A percentile compares a stretch with the other conserved stretches of the same genome.
These are phyloP conservation scores for Phataginus tetradactyla DNA, from an alignment of 2,797 vertebrate species.

Conservation along the genomic window DNA sequence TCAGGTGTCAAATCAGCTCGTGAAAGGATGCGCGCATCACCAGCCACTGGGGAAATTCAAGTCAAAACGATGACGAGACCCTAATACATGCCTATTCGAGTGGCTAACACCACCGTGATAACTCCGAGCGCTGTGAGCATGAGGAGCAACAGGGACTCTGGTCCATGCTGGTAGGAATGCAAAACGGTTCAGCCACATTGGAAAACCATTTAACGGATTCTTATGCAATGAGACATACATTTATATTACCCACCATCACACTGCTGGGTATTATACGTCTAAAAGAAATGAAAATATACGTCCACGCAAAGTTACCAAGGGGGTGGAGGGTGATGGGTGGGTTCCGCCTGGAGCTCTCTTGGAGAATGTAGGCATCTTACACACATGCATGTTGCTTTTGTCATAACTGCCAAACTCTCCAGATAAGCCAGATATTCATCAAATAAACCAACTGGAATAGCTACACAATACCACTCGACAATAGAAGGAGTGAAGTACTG, in stretches of 20 bases:
- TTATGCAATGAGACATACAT: not conserved
- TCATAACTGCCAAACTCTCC: too few relatives aligned
- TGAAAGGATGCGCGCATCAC: rapidly evolving
- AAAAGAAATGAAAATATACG: rapidly evolving
- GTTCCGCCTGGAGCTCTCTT: too few relatives aligned
- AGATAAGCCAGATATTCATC: not conserved
- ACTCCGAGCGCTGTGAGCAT: rapidly evolving
- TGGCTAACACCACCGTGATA: too few relatives aligned
- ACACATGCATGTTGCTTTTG: rapidly evolving
- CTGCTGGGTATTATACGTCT: not conserved
- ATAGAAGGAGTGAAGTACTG: rapidly evolving
- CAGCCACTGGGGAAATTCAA: not conserved
- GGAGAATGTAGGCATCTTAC: too few relatives aligned
- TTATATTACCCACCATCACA: rapidly evolving
- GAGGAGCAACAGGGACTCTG: rapidly evolving
- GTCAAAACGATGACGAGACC: rapidly evolving
- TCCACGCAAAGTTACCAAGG: not conserved
- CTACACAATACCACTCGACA: rapidly evolving
- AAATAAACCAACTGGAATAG: rapidly evolving
- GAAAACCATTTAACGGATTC: rapidly evolving
- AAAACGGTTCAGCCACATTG: rapidly evolving
- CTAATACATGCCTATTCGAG: rapidly evolving
- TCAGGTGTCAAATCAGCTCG: rapidly evolving
- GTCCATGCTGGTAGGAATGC: rapidly evolving
- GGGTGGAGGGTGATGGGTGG: too few relatives aligned